These are phyloP conservation scores for Pachyramphus minor DNA, from an alignment of 2,113 vertebrate genomes.

Conservation along the genomic window DNA sequence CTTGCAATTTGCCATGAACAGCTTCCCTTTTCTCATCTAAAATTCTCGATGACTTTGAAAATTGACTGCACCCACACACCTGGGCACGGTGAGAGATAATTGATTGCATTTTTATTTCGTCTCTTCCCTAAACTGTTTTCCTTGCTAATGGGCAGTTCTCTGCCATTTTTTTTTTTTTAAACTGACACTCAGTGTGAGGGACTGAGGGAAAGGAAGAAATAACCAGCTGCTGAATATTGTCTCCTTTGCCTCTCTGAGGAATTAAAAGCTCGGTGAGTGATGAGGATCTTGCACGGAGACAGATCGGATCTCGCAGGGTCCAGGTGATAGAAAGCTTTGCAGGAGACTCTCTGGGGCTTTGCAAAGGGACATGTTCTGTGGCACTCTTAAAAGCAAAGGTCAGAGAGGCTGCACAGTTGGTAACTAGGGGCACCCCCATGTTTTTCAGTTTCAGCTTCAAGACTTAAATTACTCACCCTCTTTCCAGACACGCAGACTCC, in stretches of 20 bases:
- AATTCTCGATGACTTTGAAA: conserved; percentile 57
- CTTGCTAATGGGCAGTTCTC: conserved; percentile 60
- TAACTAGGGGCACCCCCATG: background rate
- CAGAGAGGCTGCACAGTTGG: background rate
- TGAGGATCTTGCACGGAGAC: background rate
- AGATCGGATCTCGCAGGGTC: background rate
- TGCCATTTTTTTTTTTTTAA: conserved; percentile 33
- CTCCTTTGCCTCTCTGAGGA: conserved; percentile 29
- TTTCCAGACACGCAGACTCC: background rate
- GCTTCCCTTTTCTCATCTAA: conserved; percentile 56
- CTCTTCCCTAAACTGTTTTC: conserved; percentile 65
- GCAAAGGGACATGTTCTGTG: background rate
- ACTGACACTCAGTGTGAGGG: conserved; percentile 26
- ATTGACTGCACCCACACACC: conserved; percentile 62
- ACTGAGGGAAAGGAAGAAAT: conserved; percentile 37
- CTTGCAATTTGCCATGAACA: conserved; percentile 60
- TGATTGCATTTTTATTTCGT: conserved; percentile 41
- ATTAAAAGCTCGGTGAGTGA: conserved; percentile 21
- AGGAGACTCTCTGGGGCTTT: background rate
- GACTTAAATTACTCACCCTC: background rate
- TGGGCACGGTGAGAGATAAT: conserved; percentile 43
- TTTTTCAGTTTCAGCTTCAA: background rate
- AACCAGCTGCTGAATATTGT: conserved; percentile 50
- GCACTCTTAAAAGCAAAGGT: background rate
- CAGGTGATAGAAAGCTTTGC: background rate